Evolutionary conservation across 2,797 vertebrate species (phyloP), one percentile per base, ranked within the genome.

Genomic region (Aselliscus stoliczkanus): DNA sequence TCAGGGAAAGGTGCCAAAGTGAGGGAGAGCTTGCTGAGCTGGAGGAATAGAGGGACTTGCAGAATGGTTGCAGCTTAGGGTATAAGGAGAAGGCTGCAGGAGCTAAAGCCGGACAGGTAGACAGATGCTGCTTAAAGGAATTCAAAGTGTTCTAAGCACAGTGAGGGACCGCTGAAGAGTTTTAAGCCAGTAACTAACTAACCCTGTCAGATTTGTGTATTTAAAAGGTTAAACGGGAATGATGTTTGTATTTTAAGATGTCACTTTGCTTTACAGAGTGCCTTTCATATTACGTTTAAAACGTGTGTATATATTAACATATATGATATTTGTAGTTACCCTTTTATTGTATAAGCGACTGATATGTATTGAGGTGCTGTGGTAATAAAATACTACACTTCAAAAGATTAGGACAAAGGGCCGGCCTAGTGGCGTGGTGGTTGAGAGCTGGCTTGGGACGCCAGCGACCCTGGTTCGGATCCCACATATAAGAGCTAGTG

Each of bases 171-270:
- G n/a, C 13, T 50, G 52, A 72, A 69, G 70, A 70, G 11, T 79
- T 89, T 60, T 80, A 77, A 86, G 25, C 37, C 47, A 73, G 9
- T 79, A 89, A 73, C 23, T 79, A 89, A 73, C 23, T 75, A 86
- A 86, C 15, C 10, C 31, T 90, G 0, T 80, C 34, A 65, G 44
- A 70, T 70, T 37, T 95, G 17, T 94, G 94, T 60, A 39, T 80
- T 91, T 90, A 85, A 90, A 95, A 69, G 27, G 20, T 81, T 83
- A 79, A 54, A 65, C 95, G 27, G 20, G 37, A 54, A 42, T 83
- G 13, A 29, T 96, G 10, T 65, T 96, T 86, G 20, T 88, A 72
- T 85, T 82, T 94, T 73, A 95, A 91, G 79, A 79, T 21, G 2
- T 64, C 54, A 18, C 18, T 85, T 76, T 85, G 42, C 60, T 96